A percentile compares a stretch with the other conserved stretches of the same genome.
These are phyloP conservation scores for Sesamia nonagrioides DNA, from an alignment of 1,140 invertebrate species.

Conservation along the genomic window DNA sequence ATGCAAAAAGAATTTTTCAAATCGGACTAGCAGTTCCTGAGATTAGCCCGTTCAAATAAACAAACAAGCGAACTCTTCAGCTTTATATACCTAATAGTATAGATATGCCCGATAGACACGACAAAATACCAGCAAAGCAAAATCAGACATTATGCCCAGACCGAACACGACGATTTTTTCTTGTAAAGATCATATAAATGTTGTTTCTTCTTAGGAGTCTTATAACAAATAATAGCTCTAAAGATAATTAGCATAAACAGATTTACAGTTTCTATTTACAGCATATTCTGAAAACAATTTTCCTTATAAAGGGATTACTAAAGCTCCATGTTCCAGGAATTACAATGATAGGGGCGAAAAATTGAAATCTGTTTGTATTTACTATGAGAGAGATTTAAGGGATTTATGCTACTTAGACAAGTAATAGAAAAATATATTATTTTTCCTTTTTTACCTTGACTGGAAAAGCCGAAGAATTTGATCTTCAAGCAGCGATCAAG, in stretches of 20 bases:
- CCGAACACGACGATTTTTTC: too few species aligned
- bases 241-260: slow-evolving; percentile 4
- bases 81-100: too few species aligned
- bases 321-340: slow-evolving; percentile 11
- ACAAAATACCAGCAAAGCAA: too few species aligned
- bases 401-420: slow-evolving; percentile 4
- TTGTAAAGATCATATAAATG: too few species aligned
- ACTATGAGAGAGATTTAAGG: not conserved
- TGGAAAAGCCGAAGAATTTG: not conserved
- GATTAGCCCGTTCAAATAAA: too few species aligned
- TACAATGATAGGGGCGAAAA: slow-evolving; percentile 34
- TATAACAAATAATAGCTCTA: not conserved
- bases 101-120: too few species aligned
- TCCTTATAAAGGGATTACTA: slow-evolving; percentile 32
- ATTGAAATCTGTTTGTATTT: slow-evolving; percentile 37
- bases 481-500: not conserved
- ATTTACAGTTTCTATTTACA: slow-evolving; percentile 22
- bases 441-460: slow-evolving; percentile 1
- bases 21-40: too few species aligned
- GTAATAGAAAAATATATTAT: slow-evolving; percentile 15
- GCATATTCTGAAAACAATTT: slow-evolving; percentile 24
- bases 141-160: too few species aligned
- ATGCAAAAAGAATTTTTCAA: too few species aligned
- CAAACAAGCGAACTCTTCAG: too few species aligned
- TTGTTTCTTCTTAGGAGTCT: too few species aligned